Percentiles rank a stretch among this genome's conserved stretches.
These are phyloP conservation scores for Sebastes aleutianus DNA, from an alignment of 2,797 vertebrate species.

Conservation along the genomic window DNA sequence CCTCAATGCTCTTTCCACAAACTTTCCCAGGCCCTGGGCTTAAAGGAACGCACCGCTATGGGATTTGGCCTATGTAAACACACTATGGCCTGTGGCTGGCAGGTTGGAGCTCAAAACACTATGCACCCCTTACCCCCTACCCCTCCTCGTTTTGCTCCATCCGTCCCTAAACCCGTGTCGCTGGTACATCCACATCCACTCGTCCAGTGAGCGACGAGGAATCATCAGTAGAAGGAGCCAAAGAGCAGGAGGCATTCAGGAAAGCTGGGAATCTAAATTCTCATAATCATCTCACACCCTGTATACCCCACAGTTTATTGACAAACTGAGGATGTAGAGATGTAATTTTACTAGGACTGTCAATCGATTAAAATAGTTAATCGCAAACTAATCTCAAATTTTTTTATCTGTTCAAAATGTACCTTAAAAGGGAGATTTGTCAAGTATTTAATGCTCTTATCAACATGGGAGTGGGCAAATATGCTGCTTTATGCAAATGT, in stretches of 20 bases:
- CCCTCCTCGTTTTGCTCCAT: background rate
- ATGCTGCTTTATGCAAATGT: too few relatives aligned
- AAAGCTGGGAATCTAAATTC: conserved; percentile 19
- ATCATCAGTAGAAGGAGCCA: conserved; percentile 29
- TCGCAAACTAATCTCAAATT: too few relatives aligned
- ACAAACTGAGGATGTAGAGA: background rate
- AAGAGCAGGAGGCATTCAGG: conserved; percentile 29
- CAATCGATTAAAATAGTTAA: too few relatives aligned
- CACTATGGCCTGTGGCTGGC: conserved; percentile 50
- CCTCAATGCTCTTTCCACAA: conserved; percentile 79
- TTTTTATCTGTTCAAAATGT: too few relatives aligned
- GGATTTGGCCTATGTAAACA: conserved; percentile 82
- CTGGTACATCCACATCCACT: conserved; percentile 21
- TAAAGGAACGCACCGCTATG: conserved; percentile 68
- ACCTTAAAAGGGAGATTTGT: too few relatives aligned
- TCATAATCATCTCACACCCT: conserved; percentile 25
- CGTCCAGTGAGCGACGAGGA: conserved; percentile 6
- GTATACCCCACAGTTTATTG: background rate
- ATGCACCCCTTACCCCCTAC: background rate
- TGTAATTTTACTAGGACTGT: background rate
- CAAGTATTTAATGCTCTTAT: too few relatives aligned
- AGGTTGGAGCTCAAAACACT: conserved; percentile 53
- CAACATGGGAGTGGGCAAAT: too few relatives aligned
- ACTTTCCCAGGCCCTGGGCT: conserved; percentile 85
- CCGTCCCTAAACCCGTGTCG: conserved; percentile 5